Base-by-base conservation (phyloP, 2,113 vertebrate genomes). In the Prionailurus viverrinus region DNA sequence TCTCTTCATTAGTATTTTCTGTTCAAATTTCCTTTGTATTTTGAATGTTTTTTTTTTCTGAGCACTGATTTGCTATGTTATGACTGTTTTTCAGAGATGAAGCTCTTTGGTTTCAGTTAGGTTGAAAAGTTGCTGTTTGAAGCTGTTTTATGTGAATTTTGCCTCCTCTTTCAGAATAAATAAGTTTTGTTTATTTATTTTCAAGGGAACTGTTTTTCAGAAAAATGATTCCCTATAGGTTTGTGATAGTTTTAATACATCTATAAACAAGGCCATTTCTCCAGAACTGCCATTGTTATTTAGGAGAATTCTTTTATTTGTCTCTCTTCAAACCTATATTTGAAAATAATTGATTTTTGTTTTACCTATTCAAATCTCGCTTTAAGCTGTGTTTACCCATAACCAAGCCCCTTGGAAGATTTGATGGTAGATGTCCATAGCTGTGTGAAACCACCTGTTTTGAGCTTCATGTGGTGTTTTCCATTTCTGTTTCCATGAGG, bases 301-400 rank as follows among this genome's bases (percentile, higher is more conserved):
- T 98, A 87, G 84, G 85, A 96, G 81, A 92, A 97, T 94, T 97
- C 82, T 97, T 96, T 96, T 93, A 95, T 89, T 97, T 97, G 63
- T 92, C 76, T 16, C 3, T 94, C 48, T 91, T 96, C 66, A 95
- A 97, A 92, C 41, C 78, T 97, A 25, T 97, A 71, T 98, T 96
- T 94, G 86, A 97, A 71, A 97, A 85, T 97, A 96, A 98, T 98
- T 98, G 78, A 93, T 97, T 98, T 98, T 98, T 95, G 74, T 97
- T 63, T 94, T 98, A 89, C 27, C 39, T 55, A 83, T 97, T 93
- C 78, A 95, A 96, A 95, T 95, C 55, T 94, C 39, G 88, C 71
- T 94, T 91, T 74, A 95, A 91, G 93, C n/a, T 63, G 4, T 85
- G 68, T 96, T 97, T 94, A 92, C 51, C 65, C 31, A 89, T 93